Conservation (phyloP, 2,888 invertebrate genomes). For the Endotricha flammealis region DNA sequence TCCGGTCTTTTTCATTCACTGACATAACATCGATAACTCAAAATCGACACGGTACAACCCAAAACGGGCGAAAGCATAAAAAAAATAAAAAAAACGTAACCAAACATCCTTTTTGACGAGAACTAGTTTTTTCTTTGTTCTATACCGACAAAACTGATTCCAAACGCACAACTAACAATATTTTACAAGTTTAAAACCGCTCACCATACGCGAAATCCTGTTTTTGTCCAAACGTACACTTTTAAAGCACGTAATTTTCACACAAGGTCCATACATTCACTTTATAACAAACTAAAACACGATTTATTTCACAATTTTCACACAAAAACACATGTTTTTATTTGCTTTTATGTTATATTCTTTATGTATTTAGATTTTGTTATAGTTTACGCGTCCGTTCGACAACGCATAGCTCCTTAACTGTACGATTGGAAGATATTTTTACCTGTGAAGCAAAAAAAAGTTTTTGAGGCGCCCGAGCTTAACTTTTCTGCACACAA, state of each 20-base stretch:
- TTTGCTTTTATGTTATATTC: conserved; percentile 1
- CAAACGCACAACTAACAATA: conserved; percentile 17
- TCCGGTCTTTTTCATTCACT: too few species aligned
- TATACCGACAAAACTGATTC: conserved; percentile 21
- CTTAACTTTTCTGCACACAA: conserved; percentile 24
- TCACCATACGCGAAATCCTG: conserved; percentile 59
- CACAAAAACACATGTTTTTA: too few species aligned
- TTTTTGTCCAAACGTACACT: conserved; percentile 35
- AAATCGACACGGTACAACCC: too few species aligned
- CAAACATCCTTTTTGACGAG: conserved; percentile 30
- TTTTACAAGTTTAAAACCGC: too few species aligned
- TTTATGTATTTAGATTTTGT: conserved; percentile 18
- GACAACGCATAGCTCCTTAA: conserved; percentile 54
- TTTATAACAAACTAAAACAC: too few species aligned
- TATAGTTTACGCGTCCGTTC: conserved; percentile 33
- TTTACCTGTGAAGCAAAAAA: conserved; percentile 73
- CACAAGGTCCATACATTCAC: conserved; percentile 11
- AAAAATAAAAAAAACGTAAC: neutral
- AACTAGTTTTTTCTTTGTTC: conserved; percentile 64
- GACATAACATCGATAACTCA: too few species aligned
- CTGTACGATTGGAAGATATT: conserved; percentile 63
- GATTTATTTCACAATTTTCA: too few species aligned
- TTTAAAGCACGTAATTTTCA: conserved; percentile 38
- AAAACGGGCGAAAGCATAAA: neutral
- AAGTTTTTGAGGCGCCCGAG: conserved; percentile 43